Evolutionary conservation across 1,140 invertebrate species (phyloP).

Genomic region (Grapholita molesta): DNA sequence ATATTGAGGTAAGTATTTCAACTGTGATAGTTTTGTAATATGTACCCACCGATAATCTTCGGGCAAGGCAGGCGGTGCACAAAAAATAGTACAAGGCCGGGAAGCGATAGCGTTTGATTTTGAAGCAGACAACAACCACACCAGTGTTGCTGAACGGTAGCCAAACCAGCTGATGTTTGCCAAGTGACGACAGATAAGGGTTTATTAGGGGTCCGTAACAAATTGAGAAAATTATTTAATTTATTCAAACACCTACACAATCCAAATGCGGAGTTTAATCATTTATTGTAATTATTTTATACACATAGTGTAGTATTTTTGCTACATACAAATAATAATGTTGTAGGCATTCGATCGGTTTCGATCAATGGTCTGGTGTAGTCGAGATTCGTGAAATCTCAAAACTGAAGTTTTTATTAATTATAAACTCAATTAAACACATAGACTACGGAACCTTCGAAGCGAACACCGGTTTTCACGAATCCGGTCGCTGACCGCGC

Average conservation of each 20-base stretch:
- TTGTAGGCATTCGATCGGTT: background rate
- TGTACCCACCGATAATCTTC: too few relatives aligned
- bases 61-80: background rate
- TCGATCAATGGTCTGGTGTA: too few relatives aligned
- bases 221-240: background rate
- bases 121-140: slow-evolving; percentile 5
- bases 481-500: slow-evolving; percentile 25
- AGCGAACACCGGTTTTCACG: slow-evolving; percentile 20
- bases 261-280: too few relatives aligned
- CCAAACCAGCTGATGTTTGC: background rate
- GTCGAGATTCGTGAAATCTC: too few relatives aligned
- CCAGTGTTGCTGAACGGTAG: slow-evolving; percentile 5
- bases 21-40: background rate
- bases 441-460: background rate
- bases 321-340: too few relatives aligned
- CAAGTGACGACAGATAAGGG: slow-evolving; percentile 10
- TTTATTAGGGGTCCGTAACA: background rate
- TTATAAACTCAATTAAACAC: background rate
- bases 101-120: background rate
- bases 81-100: slow-evolving; percentile 11
- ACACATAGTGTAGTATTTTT: too few relatives aligned
- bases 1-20: background rate
- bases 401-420: background rate
- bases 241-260: too few relatives aligned
- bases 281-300: too few relatives aligned